Percentiles rank a stretch among this genome's conserved stretches.
Evolutionary conservation across 2,113 vertebrate genomes (phyloP).

Genomic region (Danionella cerebrum): DNA sequence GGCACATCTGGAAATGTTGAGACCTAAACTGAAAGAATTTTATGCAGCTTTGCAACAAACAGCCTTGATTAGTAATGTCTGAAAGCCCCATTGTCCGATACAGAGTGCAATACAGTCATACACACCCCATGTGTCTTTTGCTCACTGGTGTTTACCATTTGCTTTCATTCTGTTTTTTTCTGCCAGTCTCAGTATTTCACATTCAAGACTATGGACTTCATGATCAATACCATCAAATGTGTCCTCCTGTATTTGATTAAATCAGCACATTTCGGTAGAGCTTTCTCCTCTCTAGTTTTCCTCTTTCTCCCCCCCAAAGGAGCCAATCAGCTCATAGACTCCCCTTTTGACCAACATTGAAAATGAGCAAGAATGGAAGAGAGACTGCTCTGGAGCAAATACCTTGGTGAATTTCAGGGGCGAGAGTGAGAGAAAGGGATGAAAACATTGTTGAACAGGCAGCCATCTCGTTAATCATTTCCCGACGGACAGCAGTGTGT

Average conservation of each 20-base stretch:
- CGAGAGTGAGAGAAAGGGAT: neutral
- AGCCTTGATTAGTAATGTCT: neutral
- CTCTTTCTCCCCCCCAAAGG: constrained; percentile 35
- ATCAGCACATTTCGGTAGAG: constrained; percentile 46
- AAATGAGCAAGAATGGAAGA: neutral
- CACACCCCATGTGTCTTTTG: neutral
- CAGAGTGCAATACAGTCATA: neutral
- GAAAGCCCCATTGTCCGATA: neutral
- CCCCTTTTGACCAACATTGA: neutral
- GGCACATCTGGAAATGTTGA: neutral
- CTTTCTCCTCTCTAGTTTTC: neutral
- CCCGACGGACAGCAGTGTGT: neutral
- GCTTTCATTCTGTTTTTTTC: neutral
- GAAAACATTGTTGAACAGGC: neutral
- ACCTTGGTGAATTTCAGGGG: too few relatives aligned
- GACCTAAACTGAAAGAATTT: neutral
- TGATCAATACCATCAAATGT: constrained; percentile 46
- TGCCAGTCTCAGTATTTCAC: neutral
- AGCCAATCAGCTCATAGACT: constrained; percentile 51
- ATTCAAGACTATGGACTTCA: constrained; percentile 13
- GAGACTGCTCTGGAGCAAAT: neutral
- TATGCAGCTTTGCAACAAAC: neutral
- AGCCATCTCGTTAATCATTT: neutral
- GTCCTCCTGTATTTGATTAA: constrained; percentile 52
- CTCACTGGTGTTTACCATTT: neutral